A percentile compares a stretch with the other conserved stretches of the same genome.
phyloP scores from a whole-genome alignment of 2,113 vertebrate species.

The Cairina moschata region DNA sequence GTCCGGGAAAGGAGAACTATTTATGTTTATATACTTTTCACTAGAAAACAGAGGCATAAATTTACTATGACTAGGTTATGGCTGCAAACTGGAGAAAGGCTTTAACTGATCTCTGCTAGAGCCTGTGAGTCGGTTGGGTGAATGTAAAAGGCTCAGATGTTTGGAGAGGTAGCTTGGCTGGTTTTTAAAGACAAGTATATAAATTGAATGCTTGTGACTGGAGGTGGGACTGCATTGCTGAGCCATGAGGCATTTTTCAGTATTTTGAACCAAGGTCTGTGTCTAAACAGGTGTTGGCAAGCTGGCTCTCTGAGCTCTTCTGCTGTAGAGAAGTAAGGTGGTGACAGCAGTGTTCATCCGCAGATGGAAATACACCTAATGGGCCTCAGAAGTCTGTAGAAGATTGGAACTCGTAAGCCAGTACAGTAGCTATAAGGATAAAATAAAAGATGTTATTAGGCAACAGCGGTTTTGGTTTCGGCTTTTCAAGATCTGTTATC shows the following conservation, averaged over 20 bases:
- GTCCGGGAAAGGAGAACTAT: neutral
- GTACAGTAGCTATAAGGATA: neutral
- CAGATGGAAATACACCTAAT: neutral
- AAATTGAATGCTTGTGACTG: neutral
- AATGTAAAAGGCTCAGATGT: neutral
- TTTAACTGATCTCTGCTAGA: neutral
- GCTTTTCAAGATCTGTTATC: neutral
- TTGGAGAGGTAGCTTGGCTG: neutral
- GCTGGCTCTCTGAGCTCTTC: neutral
- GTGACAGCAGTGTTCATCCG: neutral
- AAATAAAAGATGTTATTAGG: neutral
- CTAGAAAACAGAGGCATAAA: neutral
- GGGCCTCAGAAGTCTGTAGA: neutral
- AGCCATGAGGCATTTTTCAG: neutral
- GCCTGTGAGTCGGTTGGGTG: accelerated
- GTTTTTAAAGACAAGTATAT: neutral
- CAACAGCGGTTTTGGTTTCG: neutral
- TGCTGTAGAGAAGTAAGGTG: neutral
- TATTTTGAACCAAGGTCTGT: neutral
- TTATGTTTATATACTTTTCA: neutral
- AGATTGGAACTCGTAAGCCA: neutral
- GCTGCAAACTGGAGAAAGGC: neutral
- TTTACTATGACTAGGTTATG: neutral
- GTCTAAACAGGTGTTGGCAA: neutral
- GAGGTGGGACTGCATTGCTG: neutral